Conservation (phyloP, 2,113 vertebrate species). For the Phalacrocorax aristotelis region DNA sequence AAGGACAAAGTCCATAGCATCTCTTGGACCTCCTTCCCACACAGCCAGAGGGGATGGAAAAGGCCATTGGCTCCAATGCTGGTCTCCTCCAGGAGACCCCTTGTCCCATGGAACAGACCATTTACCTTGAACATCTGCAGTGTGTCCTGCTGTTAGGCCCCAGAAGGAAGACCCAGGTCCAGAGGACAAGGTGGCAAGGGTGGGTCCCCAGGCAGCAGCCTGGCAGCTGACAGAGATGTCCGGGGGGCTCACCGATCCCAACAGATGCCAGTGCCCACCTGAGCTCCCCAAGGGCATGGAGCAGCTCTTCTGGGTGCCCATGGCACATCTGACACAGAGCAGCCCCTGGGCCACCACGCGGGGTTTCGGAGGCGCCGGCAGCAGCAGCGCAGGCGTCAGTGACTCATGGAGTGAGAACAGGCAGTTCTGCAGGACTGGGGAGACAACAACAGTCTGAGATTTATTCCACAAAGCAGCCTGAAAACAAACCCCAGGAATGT, state of each 20-base stretch:
- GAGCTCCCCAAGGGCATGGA: background rate
- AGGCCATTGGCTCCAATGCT: background rate
- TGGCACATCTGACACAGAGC: rapidly evolving
- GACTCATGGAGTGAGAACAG: slow-evolving; percentile 53
- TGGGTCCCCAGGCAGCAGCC: background rate
- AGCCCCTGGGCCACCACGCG: background rate
- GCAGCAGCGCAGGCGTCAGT: background rate
- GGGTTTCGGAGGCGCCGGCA: background rate
- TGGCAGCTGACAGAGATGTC: background rate
- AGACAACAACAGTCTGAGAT: slow-evolving; percentile 61
- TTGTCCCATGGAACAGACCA: background rate
- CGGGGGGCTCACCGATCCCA: rapidly evolving
- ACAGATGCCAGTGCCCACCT: rapidly evolving
- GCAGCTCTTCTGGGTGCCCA: background rate
- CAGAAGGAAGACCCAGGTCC: background rate
- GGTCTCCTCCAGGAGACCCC: background rate
- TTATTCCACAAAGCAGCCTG: slow-evolving; percentile 54
- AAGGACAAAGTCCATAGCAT: background rate
- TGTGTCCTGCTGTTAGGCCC: rapidly evolving
- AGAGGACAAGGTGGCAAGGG: background rate
- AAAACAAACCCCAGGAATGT: slow-evolving; percentile 59
- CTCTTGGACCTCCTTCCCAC: background rate
- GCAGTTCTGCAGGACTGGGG: background rate
- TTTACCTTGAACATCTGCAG: background rate
- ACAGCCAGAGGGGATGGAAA: background rate